Evolutionary conservation across 2,888 invertebrate species (phyloP).

Genomic region (Lepetodrilus schrolli): DNA sequence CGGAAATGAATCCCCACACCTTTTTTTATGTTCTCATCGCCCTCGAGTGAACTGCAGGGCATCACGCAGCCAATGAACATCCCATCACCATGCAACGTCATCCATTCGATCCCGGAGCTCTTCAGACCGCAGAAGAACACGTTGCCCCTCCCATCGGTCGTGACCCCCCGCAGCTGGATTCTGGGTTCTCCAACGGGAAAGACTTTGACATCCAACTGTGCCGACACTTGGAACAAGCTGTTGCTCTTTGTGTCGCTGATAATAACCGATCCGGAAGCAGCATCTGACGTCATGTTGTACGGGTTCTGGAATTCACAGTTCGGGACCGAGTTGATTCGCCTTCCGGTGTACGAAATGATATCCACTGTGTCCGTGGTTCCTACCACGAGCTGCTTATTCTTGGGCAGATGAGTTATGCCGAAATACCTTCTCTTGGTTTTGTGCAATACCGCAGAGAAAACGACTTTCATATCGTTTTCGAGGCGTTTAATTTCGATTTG

Average conservation of each 20-base stretch:
- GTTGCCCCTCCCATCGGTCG: neutral
- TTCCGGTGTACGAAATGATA: neutral
- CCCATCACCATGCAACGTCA: neutral
- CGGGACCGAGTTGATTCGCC: neutral
- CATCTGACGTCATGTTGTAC: neutral
- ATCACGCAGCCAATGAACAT: neutral
- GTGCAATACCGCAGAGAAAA: neutral
- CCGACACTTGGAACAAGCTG: neutral
- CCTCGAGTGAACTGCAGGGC: neutral
- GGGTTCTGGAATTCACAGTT: neutral
- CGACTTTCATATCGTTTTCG: neutral
- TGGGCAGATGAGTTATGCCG: neutral
- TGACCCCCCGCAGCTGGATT: neutral
- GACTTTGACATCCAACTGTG: neutral
- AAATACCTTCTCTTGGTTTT: neutral
- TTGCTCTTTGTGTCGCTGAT: neutral
- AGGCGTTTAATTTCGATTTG: neutral
- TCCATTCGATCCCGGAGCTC: neutral
- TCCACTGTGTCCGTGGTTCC: slow-evolving; percentile 9
- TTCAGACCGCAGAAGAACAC: neutral
- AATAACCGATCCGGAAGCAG: neutral
- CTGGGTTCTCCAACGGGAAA: neutral
- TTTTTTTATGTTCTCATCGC: too few relatives aligned
- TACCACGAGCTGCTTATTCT: neutral
- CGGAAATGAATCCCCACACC: neutral